These are phyloP conservation scores for Sceloporus tristichus DNA, from an alignment of 2,113 vertebrate species.

Conservation along the genomic window DNA sequence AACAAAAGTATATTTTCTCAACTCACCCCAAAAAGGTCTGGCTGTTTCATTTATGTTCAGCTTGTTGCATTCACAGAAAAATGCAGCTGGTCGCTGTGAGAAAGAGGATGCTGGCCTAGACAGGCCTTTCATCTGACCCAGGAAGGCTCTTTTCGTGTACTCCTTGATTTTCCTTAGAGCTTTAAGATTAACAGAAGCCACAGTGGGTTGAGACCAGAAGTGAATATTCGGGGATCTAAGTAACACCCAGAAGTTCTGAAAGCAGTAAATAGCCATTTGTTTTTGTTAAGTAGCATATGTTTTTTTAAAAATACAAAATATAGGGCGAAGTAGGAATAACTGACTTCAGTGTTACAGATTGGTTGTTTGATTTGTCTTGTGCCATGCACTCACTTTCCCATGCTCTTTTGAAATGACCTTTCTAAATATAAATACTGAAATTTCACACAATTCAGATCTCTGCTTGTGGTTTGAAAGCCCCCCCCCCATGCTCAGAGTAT, in stretches of 20 bases:
- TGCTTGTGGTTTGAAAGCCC: not conserved
- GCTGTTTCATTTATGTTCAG: too few relatives aligned
- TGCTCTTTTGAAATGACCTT: not conserved
- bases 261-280: not conserved
- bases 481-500: not conserved
- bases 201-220: not conserved
- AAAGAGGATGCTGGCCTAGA: not conserved
- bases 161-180: not conserved
- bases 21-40: too few relatives aligned
- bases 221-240: not conserved
- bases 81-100: not conserved
- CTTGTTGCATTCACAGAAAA: not conserved
- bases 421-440: not conserved
- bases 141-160: not conserved
- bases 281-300: not conserved
- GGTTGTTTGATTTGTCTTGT: not conserved
- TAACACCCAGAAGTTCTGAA: not conserved
- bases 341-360: not conserved
- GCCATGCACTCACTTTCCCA: not conserved
- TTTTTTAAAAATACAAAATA: not conserved
- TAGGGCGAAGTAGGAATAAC: not conserved
- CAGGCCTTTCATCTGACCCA: not conserved
- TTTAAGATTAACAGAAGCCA: not conserved
- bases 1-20: too few relatives aligned
- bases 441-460: not conserved